These are phyloP conservation scores for Eristalis tenax DNA, from an alignment of 2,888 invertebrate species.

Conservation along the genomic window DNA sequence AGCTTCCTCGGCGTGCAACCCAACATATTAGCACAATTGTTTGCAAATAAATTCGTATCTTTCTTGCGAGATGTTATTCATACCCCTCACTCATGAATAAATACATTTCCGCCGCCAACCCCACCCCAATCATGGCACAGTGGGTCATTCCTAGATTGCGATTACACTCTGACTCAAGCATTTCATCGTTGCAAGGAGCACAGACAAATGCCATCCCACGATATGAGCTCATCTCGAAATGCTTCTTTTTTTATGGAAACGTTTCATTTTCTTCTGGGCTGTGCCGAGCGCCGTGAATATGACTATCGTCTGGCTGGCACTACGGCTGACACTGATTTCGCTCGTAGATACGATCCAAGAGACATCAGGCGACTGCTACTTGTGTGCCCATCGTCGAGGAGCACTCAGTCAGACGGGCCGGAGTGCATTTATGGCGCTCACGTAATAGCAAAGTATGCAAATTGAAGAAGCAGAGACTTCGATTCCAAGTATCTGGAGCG, in stretches of 20 bases:
- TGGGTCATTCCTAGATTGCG: background rate
- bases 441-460: constrained; percentile 53
- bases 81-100: background rate
- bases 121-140: background rate
- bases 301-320: background rate
- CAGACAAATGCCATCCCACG: background rate
- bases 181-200: background rate
- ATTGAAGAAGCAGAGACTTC: constrained; percentile 44
- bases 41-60: background rate
- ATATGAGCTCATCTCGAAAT: too few relatives aligned
- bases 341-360: background rate
- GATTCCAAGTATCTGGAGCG: constrained; percentile 49
- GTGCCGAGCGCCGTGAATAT: background rate
- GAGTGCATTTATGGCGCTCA: constrained; percentile 52
- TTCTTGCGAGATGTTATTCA: background rate
- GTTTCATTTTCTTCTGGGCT: background rate
- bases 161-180: background rate
- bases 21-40: background rate
- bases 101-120: background rate
- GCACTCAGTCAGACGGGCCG: background rate
- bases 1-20: background rate
- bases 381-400: too few relatives aligned
- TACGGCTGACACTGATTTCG: background rate
- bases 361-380: background rate
- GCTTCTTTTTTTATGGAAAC: background rate